phyloP scores from a whole-genome alignment of 2,797 vertebrate genomes.

The Danio albolineatus region DNA sequence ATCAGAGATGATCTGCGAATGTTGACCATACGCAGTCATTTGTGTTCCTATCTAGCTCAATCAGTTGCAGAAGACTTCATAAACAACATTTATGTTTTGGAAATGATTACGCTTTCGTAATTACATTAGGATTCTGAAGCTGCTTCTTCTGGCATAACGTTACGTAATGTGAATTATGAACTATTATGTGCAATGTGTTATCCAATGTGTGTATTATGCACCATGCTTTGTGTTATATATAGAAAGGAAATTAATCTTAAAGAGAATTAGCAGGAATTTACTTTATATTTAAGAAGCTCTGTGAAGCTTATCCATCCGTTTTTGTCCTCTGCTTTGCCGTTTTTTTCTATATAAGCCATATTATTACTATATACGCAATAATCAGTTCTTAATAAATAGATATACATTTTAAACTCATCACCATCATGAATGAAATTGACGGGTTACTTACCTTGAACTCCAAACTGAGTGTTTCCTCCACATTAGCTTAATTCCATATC shows the following conservation, averaged over 20 bases:
- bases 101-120: not conserved
- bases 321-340: not conserved
- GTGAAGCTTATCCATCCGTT: not conserved
- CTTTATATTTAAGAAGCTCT: not conserved
- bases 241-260: no score
- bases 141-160: not conserved
- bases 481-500: not conserved
- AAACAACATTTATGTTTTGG: not conserved
- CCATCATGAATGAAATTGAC: not conserved
- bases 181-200: not conserved
- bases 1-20: constrained; percentile 29
- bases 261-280: not conserved
- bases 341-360: no score
- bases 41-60: constrained; percentile 36
- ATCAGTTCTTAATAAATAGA: not conserved
- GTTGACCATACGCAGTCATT: constrained; percentile 39
- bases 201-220: no score
- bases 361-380: not conserved
- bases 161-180: not conserved
- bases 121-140: not conserved
- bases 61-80: constrained; percentile 37
- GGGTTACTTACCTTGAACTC: constrained; percentile 43
- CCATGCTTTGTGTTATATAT: no score
- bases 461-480: not conserved
- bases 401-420: not conserved